Base-by-base conservation (phyloP, 2,113 vertebrate genomes). In the Oxygymnocypris stewartii region DNA sequence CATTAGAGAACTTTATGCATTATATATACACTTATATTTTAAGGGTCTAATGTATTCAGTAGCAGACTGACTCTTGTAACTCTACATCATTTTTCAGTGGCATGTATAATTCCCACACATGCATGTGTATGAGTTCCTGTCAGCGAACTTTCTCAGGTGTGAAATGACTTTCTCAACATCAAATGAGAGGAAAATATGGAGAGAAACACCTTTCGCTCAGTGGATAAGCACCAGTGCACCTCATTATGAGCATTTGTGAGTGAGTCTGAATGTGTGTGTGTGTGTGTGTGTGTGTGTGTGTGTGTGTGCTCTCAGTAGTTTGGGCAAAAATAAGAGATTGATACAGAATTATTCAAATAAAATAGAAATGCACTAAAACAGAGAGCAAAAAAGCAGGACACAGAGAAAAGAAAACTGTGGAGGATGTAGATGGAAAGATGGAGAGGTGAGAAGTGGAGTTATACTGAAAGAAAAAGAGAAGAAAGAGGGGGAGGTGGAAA, bases 141-240 rank as follows among this genome's bases (percentile, higher is more conserved):
- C 82, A 74, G 82, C 1, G 23, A 84, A 84, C 82, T 84, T 84
- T 57, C 67, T 84, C 67, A 74, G 69, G 82, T 84, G 82, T 84
- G 82, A 84, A 84, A 84, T 84, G 82, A 84, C 82, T 84, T 84
- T 84, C 82, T 84, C 69, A 74, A 84, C 69, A 84, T 84, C 82
- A 84, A 84, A 84, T 84, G 82, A 84, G 82, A 59, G 82, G 31
- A 74, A 84, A 84, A 84, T 74, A 75, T 73, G 82, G 69, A 84
- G 82, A 74, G 82, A 84, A 74, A 84, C 82, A 84, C 82, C 82
- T 84, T 84, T 74, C 69, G 59, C 82, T 84, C 82, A 84, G 82
- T 84, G 82, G 82, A 75, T 84, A 59, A 84, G 82, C 69, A 84
- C 82, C 69, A 84, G 82, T 84, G 82, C 82, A 84, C 82, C 82